Conservation (phyloP, 2,888 invertebrate genomes). For the Malthinus flaveolus region DNA sequence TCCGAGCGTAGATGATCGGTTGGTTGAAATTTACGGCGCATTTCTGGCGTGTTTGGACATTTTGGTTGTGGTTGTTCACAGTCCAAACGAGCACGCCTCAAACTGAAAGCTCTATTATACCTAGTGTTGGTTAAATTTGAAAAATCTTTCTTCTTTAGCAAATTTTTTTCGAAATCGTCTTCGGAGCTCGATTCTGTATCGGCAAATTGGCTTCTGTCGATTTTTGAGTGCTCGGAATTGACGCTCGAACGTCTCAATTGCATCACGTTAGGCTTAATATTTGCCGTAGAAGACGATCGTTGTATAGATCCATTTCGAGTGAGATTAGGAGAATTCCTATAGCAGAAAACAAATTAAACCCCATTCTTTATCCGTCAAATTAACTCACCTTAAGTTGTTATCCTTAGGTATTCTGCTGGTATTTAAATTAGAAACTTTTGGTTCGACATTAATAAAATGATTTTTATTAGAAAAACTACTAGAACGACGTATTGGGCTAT, state of each 20-base stretch:
- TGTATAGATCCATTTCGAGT: constrained; percentile 48
- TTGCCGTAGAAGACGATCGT: constrained; percentile 56
- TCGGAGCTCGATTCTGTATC: constrained; percentile 57
- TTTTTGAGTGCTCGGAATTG: constrained; percentile 46
- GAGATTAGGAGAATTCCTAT: constrained; percentile 43
- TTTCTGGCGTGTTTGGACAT: constrained; percentile 66
- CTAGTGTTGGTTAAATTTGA: constrained; percentile 59
- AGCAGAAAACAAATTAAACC: background rate
- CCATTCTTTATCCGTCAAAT: background rate
- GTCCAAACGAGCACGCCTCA: constrained; percentile 67
- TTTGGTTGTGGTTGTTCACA: constrained; percentile 55
- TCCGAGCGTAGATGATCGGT: constrained; percentile 41
- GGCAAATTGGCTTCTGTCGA: constrained; percentile 50
- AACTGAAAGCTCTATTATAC: constrained; percentile 74
- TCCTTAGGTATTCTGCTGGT: constrained; percentile 40
- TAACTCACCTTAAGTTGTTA: constrained; percentile 38
- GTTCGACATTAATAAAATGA: constrained; percentile 38
- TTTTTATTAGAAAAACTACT: constrained; percentile 64
- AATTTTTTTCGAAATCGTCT: constrained; percentile 55
- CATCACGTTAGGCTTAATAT: constrained; percentile 48
- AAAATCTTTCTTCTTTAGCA: constrained; percentile 49
- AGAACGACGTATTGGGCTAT: constrained; percentile 64
- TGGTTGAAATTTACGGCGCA: constrained; percentile 60
- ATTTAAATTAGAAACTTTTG: constrained; percentile 36
- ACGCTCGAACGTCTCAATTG: constrained; percentile 41